Evolutionary conservation across 2,797 vertebrate genomes (phyloP).

Genomic region (Salmo trutta): DNA sequence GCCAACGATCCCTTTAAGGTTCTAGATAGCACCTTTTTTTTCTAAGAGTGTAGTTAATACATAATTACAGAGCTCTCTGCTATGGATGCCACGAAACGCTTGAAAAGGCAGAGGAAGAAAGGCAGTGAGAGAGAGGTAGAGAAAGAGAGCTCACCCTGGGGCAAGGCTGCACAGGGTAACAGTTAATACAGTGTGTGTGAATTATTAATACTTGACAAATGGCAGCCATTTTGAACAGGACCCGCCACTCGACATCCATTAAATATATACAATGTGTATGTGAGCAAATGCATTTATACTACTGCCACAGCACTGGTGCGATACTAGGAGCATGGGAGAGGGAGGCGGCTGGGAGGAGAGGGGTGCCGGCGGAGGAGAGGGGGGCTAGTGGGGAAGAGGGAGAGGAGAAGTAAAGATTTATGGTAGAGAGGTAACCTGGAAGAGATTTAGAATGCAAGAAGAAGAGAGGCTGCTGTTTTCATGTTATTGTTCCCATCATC

Average conservation of each 20-base stretch:
- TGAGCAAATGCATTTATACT: slow-evolving; percentile 62
- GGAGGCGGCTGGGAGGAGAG: slow-evolving; percentile 42
- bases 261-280: slow-evolving; percentile 69
- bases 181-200: slow-evolving; percentile 45
- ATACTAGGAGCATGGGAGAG: slow-evolving; percentile 36
- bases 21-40: no score
- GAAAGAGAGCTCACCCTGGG: neutral
- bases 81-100: no score
- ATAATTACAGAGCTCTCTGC: no score
- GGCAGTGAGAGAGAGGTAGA: neutral
- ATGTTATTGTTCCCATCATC: neutral
- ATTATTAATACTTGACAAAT: slow-evolving; percentile 81
- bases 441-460: slow-evolving; percentile 56
- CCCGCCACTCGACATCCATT: slow-evolving; percentile 65
- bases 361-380: slow-evolving; percentile 23
- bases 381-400: slow-evolving; percentile 13
- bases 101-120: neutral
- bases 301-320: slow-evolving; percentile 39
- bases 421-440: slow-evolving; percentile 27
- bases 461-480: slow-evolving; percentile 3
- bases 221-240: slow-evolving; percentile 67
- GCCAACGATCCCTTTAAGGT: no score
- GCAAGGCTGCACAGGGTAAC: neutral
- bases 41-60: no score
- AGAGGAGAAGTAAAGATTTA: slow-evolving; percentile 43